Evolutionary conservation across 2,888 invertebrate genomes (phyloP), one percentile per base, ranked within the genome.

Genomic region (Eupithecia tripunctaria): DNA sequence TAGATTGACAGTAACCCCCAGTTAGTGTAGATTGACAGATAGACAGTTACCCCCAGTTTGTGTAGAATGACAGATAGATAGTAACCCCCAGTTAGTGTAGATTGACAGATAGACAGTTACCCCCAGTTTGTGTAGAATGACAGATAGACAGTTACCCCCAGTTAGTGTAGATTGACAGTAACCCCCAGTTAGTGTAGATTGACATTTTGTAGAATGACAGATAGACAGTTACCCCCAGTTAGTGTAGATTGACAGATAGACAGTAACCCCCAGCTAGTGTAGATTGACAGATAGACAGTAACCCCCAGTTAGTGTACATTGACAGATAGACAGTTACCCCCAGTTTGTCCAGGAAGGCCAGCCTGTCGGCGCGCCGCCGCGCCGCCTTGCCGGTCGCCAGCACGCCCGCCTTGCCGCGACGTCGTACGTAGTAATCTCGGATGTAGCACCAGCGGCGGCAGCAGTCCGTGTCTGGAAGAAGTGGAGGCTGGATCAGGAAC

Each of bases 371-470:
- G 73, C 84, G 82, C 18, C 82, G 84, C 65, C 79, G 81, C 5
- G 83, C 83, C 76, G 85, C 82, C 79, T 85, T 83, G 67, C 86
- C 85, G 43, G 78, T 73, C 38, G 76, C 43, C 8, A 67, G 47
- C 18, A 68, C 72, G 71, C 81, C 79, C 18, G 81, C 79, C 81
- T 85, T 86, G 68, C 81, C 83, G 83, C 75, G 80, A 21, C 84
- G 79, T 68, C 82, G 78, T 71, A 86, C 80, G 73, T 86, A 85
- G 76, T 86, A 86, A 68, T 87, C 86, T 68, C 86, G 75, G 68
- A 86, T 73, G 73, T 86, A 86, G 63, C 76, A 74, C 84, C 86
- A 86, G 56, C 84, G 79, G 70, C 85, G 85, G 72, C 71, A 78
- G 76, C 82, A 84, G 73, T 83, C 80, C 8, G 76, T 64, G 73